phyloP scores from a whole-genome alignment of 2,113 vertebrate genomes.

The Coptodon bakossiorum region DNA sequence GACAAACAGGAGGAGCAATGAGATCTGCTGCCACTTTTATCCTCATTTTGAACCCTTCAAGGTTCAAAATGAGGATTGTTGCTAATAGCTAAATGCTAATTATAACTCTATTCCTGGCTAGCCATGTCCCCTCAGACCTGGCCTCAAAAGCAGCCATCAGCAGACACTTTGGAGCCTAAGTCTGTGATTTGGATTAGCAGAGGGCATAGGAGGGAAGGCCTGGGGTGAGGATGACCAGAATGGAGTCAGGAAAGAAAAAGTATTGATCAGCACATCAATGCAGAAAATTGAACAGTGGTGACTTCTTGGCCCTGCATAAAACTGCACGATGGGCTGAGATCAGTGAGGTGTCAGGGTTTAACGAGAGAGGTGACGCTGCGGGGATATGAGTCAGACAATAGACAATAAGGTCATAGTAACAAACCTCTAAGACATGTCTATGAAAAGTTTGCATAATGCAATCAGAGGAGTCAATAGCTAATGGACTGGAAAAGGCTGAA shows the following conservation, averaged over 20 bases:
- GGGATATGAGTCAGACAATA: background rate
- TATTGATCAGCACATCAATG: slow-evolving; percentile 26
- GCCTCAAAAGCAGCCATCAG: background rate
- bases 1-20: background rate
- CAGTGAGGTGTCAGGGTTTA: slow-evolving; percentile 15
- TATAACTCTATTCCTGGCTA: slow-evolving; percentile 10
- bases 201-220: background rate
- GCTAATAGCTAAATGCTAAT: slow-evolving; percentile 49
- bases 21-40: slow-evolving; percentile 4
- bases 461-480: too few species aligned
- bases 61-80: slow-evolving; percentile 34
- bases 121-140: background rate
- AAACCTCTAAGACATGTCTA: background rate
- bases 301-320: slow-evolving; percentile 13
- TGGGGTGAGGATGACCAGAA: background rate
- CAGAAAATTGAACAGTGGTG: slow-evolving; percentile 5
- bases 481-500: background rate
- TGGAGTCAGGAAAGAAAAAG: background rate
- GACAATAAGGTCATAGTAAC: background rate
- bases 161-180: slow-evolving; percentile 43
- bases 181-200: slow-evolving; percentile 8
- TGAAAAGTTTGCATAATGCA: background rate
- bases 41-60: background rate
- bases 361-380: background rate
- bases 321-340: slow-evolving; percentile 31